Base-by-base conservation (phyloP, 1,140 invertebrate genomes). In the Lethrus apterus region DNA sequence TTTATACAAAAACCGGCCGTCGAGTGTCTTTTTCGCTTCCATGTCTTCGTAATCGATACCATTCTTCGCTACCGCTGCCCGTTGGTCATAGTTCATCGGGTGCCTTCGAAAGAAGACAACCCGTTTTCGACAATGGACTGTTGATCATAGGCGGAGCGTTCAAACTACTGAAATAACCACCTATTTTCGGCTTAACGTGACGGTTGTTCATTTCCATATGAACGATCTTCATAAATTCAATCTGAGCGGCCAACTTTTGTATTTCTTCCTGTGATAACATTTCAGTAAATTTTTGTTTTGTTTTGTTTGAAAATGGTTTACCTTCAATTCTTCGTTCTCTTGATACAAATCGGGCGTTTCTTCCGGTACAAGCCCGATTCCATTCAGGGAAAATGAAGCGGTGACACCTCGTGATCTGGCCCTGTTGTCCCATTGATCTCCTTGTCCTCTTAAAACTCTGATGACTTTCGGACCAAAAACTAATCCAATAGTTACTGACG, bases 181-280 rank as follows among this genome's bases (percentile, higher is more conserved):
- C 85, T 2, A 79, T 76, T 56, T 88, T 85, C 31, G 86, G 84
- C 55, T 88, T 86, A 44, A 92, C 65, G 64, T 93, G 89, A 11
- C 88, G 72, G 66, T 93, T 93, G 66, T 91, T 87, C 68, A 89
- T 81, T 63, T 90, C 84, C 89, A 93, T 92, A 53, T 90, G 85
- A 5, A 90, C 86, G 58, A 90, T 90, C 68, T 89, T 91, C 84
- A 92, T 89, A 60, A 89, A 88, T 63, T 93, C 89, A 52, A 93
- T 90, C 68, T 92, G 88, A 8, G 86, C 84, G 0, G 89, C 89
- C 48, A 93, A 64, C 60, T 91, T 92, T 56, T 92, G 89, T 11
- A 93, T 81, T 70, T 93, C 88, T 62, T 92, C 88, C 85, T 89
- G 62, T 4, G 59, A 60, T 43, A 38, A 2, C 10, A 26, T n/a